Evolutionary conservation across 2,113 vertebrate genomes (phyloP), one percentile per base, ranked within the genome.

Genomic region (Cephalopterus ornatus): DNA sequence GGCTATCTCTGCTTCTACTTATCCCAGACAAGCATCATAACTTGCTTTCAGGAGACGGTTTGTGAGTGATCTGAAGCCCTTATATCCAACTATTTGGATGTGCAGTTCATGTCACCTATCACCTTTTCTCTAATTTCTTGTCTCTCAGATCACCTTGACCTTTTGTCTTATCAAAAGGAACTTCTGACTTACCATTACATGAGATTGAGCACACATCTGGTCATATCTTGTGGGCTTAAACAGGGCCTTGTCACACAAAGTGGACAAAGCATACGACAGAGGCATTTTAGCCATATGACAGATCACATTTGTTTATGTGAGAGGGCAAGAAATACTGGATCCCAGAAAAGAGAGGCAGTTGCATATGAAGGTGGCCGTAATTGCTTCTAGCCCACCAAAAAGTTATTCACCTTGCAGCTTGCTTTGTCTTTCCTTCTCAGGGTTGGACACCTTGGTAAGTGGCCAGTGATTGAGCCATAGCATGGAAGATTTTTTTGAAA

Each of bases 391-490:
- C 30, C 37, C 65, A 77, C 8, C 18, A 46, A 46, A 50, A 74
- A 41, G 14, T 20, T 52, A 24, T 46, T 62, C 11, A 35, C 28
- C 37, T 62, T 39, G 13, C 24, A 89, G 12, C 14, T 55, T n/a
- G 16, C 37, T 63, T 65, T 32, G 27, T 42, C 28, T 65, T 63
- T 61, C 42, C 13, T 83, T 61, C 49, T 56, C 18, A 24, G 11
- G 21, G 8, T 11, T 44, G 44, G 14, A 59, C 2, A 32, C 21
- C 14, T 28, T n/a, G 23, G 8, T 22, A 33, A 23, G 30, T 14
- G 24, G n/a, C 11, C 70, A 74, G 32, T 0, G 0, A 10, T 6
- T 65, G 44, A 72, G 16, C 11, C 8, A 21, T 8, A 74, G n/a
- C 30, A n/a, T 33, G 12, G 37, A 70, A 83, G 21, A 53, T 10